phyloP scores from a whole-genome alignment of 2,888 invertebrate genomes.

The Odontocerum albicorne region DNA sequence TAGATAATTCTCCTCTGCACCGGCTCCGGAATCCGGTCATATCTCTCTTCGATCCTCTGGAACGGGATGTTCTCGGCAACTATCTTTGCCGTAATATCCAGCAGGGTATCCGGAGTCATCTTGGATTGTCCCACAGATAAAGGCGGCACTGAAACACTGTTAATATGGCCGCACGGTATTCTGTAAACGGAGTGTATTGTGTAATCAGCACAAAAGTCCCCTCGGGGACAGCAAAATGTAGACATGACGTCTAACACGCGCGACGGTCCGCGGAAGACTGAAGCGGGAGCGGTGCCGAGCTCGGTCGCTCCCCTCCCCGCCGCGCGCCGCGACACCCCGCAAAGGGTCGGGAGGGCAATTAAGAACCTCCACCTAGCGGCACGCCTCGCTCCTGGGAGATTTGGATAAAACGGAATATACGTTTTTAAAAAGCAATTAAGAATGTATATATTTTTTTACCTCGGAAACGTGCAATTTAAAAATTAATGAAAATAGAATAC shows the following conservation, averaged over 20 bases:
- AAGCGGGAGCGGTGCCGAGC: slow-evolving; percentile 41
- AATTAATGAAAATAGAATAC: too few relatives aligned
- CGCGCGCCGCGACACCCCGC: slow-evolving; percentile 35
- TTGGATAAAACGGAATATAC: slow-evolving; percentile 37
- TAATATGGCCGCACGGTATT: slow-evolving; percentile 56
- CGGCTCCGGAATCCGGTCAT: slow-evolving; percentile 85
- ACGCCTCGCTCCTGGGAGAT: slow-evolving; percentile 50
- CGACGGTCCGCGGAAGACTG: slow-evolving; percentile 34
- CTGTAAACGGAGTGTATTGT: slow-evolving; percentile 39
- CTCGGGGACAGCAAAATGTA: slow-evolving; percentile 29
- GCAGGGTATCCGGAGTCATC: slow-evolving; percentile 68
- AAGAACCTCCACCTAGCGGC: slow-evolving; percentile 23
- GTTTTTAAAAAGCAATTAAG: neutral
- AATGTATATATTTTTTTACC: too few relatives aligned
- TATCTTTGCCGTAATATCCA: slow-evolving; percentile 81
- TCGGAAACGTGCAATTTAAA: too few relatives aligned
- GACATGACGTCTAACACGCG: slow-evolving; percentile 31
- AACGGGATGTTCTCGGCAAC: slow-evolving; percentile 85
- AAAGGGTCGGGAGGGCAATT: slow-evolving; percentile 24
- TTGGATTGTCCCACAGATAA: slow-evolving; percentile 44
- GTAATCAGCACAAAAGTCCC: slow-evolving; percentile 27
- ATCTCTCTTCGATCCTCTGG: slow-evolving; percentile 83
- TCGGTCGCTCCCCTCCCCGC: slow-evolving; percentile 33
- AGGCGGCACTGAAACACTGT: slow-evolving; percentile 43
- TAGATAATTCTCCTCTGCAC: slow-evolving; percentile 85